These are phyloP conservation scores for Pomatorhinus ruficollis DNA, from an alignment of 2,113 vertebrate genomes.

Conservation along the genomic window DNA sequence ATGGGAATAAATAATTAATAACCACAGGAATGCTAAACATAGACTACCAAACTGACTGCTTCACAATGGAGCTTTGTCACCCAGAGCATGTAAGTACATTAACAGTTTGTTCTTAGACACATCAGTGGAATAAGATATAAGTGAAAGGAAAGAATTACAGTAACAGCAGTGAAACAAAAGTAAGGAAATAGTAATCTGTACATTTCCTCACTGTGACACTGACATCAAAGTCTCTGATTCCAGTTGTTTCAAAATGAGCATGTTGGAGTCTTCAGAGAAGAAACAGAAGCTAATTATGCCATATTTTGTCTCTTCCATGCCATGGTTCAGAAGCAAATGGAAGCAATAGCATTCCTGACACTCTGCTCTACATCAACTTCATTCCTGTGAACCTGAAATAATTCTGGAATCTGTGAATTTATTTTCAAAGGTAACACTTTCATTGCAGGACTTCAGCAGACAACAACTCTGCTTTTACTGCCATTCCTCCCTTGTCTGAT, in stretches of 20 bases:
- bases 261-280: not conserved
- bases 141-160: not conserved
- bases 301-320: not conserved
- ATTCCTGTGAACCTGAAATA: not conserved
- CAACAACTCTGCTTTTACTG: not conserved
- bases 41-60: not conserved
- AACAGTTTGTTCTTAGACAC: not conserved
- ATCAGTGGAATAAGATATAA: not conserved
- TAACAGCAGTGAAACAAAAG: not conserved
- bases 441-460: not conserved
- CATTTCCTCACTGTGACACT: not conserved
- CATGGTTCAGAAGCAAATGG: not conserved
- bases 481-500: not conserved
- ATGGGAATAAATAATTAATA: slow-evolving; percentile 46
- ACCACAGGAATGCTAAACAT: not conserved
- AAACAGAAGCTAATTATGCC: not conserved
- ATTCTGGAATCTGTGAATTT: not conserved
- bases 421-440: not conserved
- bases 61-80: not conserved
- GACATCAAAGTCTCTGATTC: not conserved
- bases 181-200: not conserved
- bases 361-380: not conserved
- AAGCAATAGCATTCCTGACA: not conserved
- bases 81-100: not conserved
- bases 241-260: not conserved